A percentile compares a stretch with the other conserved stretches of the same genome.
These are phyloP conservation scores for Odocoileus hemionus DNA, from an alignment of 2,113 vertebrate species.

Conservation along the genomic window DNA sequence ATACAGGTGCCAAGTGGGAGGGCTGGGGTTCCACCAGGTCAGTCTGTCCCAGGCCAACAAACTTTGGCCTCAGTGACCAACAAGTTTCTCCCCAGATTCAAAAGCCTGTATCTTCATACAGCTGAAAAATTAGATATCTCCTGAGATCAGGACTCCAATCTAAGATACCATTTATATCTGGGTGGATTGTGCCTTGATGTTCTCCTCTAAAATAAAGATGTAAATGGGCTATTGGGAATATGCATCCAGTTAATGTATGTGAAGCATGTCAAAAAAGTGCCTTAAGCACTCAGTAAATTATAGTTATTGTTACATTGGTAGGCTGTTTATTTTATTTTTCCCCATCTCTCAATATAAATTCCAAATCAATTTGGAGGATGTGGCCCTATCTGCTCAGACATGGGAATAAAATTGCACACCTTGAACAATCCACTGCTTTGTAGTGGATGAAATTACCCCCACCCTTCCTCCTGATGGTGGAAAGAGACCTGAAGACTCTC, in stretches of 20 bases:
- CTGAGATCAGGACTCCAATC: not conserved
- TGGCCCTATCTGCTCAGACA: not conserved
- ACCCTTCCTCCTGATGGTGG: not conserved
- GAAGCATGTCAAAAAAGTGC: not conserved
- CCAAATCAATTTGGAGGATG: not conserved
- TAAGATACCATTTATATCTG: not conserved
- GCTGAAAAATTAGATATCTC: not conserved
- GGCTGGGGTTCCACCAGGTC: not conserved
- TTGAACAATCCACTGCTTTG: not conserved
- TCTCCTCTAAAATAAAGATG: constrained; percentile 5
- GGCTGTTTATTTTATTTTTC: not conserved
- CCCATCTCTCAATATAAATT: not conserved
- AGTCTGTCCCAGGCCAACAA: not conserved
- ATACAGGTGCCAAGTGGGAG: not conserved
- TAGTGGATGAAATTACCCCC: not conserved
- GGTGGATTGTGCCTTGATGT: not conserved
- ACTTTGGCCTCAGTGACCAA: not conserved
- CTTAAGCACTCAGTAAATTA: not conserved
- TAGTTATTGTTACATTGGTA: not conserved
- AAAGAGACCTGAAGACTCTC: not conserved
- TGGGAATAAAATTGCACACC: not conserved
- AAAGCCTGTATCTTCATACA: not conserved
- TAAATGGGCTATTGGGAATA: not conserved
- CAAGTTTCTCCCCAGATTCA: not conserved
- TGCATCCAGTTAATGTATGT: not conserved